Base-by-base conservation (phyloP, 2,113 vertebrate species). In the Syrmaticus mikado region DNA sequence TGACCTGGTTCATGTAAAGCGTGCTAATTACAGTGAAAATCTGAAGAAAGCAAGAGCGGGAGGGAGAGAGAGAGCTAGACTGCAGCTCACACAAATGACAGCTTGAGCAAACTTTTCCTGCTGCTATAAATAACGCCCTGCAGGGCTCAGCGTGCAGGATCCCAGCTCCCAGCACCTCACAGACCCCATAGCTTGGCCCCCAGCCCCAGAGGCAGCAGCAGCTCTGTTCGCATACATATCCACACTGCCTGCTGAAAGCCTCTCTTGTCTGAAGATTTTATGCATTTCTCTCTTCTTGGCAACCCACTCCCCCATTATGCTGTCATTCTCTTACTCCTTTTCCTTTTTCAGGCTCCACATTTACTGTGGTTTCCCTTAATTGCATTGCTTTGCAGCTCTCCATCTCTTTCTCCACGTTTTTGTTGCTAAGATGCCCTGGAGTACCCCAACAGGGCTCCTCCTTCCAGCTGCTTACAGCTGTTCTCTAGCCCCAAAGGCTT, bases 71-170 rank as follows among this genome's bases (percentile, higher is more conserved):
- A 87, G 60, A 94, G 48, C 66, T 3, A 30, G 77, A 84, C 75
- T 94, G 57, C 71, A 41, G 13, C 45, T 89, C 65, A 84, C 79
- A 89, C 84, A 90, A 93, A 84, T 87, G 77, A 94, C 48, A 79
- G 79, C 76, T 87, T 94, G 82, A 83, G 85, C 94, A 92, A 92
- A 91, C 92, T 89, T 83, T 87, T 73, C 94, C 92, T 74, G 48
- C 76, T 78, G 94, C 96, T 94, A 97, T 90, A 97, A 97, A 98
- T 96, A 98, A 87, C 61, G 2, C 43, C 36, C 86, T 85, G 77
- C 67, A 55, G 92, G 72, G 61, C 94, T 60, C 53, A 30, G 24
- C 34, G 64, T 89, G 80, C 85, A 65, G 76, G 92, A 97, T 24
- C 85, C 95, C 93, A 84, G 80, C 91, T 52, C 41, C 60, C 73